Percentiles rank a stretch among this genome's conserved stretches.
Evolutionary conservation across 2,113 vertebrate genomes (phyloP).

Genomic region (Corythornis madagascariensis): DNA sequence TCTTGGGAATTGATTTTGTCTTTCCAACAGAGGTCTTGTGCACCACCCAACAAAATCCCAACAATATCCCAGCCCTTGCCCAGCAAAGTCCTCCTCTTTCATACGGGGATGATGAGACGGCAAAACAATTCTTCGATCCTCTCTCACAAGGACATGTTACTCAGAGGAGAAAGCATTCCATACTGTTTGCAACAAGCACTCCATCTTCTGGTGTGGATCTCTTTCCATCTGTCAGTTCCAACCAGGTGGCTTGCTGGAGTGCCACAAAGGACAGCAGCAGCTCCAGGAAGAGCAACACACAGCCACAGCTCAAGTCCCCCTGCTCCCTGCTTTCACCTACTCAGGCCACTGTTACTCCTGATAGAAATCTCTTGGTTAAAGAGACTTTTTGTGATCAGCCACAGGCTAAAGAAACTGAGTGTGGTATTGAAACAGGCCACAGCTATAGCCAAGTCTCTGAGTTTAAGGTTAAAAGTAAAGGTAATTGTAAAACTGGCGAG

Average conservation of each 20-base stretch:
- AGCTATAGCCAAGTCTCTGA: neutral
- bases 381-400: neutral
- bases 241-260: neutral
- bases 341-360: neutral
- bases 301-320: neutral
- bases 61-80: neutral
- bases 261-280: neutral
- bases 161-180: conserved; percentile 48
- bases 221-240: neutral
- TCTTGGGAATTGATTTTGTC: neutral
- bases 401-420: neutral
- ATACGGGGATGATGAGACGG: neutral
- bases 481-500: neutral
- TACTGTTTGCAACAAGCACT: conserved; percentile 19
- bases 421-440: neutral
- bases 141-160: conserved; percentile 41
- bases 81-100: neutral
- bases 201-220: neutral
- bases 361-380: neutral
- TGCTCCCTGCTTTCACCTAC: neutral
- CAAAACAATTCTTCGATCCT: neutral
- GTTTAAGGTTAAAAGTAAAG: conserved; percentile 39
- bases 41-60: neutral
- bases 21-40: conserved; percentile 20
- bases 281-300: neutral